Conservation (phyloP, 2,113 vertebrate genomes). For the Capreolus pygargus region DNA sequence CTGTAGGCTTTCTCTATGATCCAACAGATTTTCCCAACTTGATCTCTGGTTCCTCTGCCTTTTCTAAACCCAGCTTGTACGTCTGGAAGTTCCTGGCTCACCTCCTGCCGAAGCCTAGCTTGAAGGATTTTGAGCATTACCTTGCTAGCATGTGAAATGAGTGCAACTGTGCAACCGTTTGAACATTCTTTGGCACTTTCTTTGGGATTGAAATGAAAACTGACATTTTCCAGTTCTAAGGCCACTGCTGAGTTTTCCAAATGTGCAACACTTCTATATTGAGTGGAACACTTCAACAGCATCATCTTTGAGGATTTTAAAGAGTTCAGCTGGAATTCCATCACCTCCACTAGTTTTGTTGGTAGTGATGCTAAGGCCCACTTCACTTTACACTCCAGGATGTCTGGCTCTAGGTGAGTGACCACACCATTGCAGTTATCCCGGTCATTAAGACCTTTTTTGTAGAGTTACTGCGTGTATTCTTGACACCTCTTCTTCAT, state of each 20-base stretch:
- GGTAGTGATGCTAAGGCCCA: neutral
- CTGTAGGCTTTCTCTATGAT: neutral
- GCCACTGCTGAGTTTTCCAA: neutral
- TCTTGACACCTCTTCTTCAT: neutral
- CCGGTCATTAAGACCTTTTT: neutral
- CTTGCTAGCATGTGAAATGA: neutral
- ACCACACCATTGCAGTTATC: neutral
- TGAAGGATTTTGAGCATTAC: neutral
- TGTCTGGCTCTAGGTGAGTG: neutral
- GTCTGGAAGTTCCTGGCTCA: neutral
- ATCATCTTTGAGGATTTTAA: neutral
- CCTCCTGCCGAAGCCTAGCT: neutral
- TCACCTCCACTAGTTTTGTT: neutral
- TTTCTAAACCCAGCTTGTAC: neutral
- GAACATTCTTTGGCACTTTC: neutral
- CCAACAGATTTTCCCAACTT: neutral
- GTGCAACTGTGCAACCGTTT: accelerated
- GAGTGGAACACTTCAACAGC: neutral
- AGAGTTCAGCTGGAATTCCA: neutral
- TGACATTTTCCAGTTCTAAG: neutral
- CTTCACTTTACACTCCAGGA: neutral
- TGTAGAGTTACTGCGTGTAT: neutral
- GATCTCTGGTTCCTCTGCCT: neutral
- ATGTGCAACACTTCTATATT: neutral
- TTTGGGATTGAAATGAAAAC: neutral